Base-by-base conservation (phyloP, 2,888 invertebrate species). In the Willowsia nigromaculata region DNA sequence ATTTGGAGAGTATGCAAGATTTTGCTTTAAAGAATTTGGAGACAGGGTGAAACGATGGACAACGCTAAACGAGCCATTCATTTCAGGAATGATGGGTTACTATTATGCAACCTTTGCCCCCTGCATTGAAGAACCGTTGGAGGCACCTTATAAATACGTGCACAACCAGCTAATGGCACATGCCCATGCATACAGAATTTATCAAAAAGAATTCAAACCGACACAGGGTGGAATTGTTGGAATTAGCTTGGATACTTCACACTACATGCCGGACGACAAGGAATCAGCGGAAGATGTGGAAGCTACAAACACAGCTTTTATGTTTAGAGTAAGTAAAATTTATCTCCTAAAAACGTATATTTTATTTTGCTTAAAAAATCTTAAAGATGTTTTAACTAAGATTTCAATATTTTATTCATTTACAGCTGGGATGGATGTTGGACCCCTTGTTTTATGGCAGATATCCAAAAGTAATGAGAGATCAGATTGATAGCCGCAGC, bases 161-260 rank as follows among this genome's bases (percentile, higher is more conserved):
- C 96, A 96, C 93, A 95, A 96, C 92, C 94, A 95, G 84, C 93
- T 97, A 25, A 94, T 95, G 88, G 95, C 96, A 0, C 96, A 97
- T 93, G 96, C 96, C 0, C 94, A 94, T 83, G 95, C 95, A 0
- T 97, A 96, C 93, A 94, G 95, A 76, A 93, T 96, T 53, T 96
- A 96, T 93, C 94, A 96, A 84, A 93, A 94, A 56, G 94, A 95
- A 92, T 97, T 95, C 92, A 95, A 92, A 59, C 33, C 40, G 13
- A 27, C 37, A 1, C 93, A 93, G 89, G 65, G 90, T 15, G 93
- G 93, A 6, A 78, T 90, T 40, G 90, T 93, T 30, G 93, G 93
- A 7, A 93, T 93, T 7, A 92, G 92, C 7, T 56, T 93, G 15
- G 92, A 92, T 53, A 90, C 92, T 30, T 91, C 90, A 0, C 92